phyloP scores from a whole-genome alignment of 2,888 invertebrate species.

The Arrhopalites spinosus region DNA sequence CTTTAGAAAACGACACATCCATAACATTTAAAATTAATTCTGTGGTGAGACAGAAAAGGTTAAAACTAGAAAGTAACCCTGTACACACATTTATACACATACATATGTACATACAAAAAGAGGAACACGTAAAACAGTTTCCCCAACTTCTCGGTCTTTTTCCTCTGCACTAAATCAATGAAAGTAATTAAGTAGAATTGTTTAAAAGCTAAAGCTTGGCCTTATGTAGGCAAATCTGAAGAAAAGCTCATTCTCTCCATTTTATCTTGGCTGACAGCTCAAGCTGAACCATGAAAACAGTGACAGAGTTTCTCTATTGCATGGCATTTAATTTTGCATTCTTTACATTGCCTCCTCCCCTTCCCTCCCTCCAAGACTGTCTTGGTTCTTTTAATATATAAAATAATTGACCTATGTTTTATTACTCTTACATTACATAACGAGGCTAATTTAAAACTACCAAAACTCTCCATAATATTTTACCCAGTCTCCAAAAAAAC shows the following conservation, averaged over 20 bases:
- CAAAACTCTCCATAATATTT: no score
- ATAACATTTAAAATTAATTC: no score
- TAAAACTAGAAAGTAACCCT: no score
- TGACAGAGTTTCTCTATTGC: constrained; percentile 2
- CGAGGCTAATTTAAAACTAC: no score
- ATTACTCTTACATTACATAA: no score
- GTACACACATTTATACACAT: no score
- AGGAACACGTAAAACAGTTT: neutral
- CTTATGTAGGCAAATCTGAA: constrained; percentile 28
- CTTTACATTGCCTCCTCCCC: constrained; percentile 1
- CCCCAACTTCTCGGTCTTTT: neutral
- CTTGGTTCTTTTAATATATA: neutral
- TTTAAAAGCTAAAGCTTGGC: constrained; percentile 33
- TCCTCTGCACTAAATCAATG: constrained; percentile 29
- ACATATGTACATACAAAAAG: no score
- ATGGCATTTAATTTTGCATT: constrained; percentile 14
- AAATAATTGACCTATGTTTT: no score
- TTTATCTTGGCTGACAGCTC: constrained; percentile 35
- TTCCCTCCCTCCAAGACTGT: neutral
- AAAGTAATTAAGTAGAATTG: constrained; percentile 38
- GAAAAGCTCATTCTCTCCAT: constrained; percentile 34
- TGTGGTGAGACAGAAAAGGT: no score
- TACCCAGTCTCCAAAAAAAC: no score
- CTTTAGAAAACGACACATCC: no score
- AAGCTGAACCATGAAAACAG: constrained; percentile 6